Conservation (phyloP, 2,797 vertebrate genomes). For the Falco peregrinus region DNA sequence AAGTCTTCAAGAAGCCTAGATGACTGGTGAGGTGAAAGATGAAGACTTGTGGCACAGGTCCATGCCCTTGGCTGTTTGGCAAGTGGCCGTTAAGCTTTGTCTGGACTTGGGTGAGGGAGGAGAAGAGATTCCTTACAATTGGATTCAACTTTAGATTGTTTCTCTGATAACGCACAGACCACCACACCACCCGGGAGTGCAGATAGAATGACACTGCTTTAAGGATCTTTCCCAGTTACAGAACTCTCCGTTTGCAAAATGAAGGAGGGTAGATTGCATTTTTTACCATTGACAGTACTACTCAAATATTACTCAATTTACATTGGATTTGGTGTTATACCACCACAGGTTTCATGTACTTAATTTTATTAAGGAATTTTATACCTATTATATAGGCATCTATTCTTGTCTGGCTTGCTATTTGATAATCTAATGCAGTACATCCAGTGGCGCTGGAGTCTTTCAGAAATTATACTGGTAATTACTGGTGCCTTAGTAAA, state of each 20-base stretch:
- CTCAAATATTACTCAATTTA: neutral
- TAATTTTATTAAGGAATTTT: constrained; percentile 69
- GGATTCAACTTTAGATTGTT: neutral
- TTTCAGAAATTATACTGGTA: constrained; percentile 27
- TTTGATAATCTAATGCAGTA: constrained; percentile 54
- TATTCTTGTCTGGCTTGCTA: constrained; percentile 48
- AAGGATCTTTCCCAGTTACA: neutral
- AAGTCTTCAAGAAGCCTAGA: neutral
- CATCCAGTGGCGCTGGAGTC: constrained; percentile 34
- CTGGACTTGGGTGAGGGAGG: neutral
- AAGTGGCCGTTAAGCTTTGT: neutral
- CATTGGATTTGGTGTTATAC: constrained; percentile 34
- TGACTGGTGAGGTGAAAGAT: neutral
- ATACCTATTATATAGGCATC: constrained; percentile 73
- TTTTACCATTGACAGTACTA: neutral
- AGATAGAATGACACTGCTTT: neutral
- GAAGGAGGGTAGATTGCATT: neutral
- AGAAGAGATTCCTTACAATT: neutral
- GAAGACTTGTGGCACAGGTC: neutral
- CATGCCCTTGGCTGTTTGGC: neutral
- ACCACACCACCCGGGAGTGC: neutral
- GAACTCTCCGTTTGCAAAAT: neutral
- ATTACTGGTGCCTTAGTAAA: constrained; percentile 75
- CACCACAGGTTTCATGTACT: constrained; percentile 63
- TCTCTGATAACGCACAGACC: neutral